Evolutionary conservation across 1,140 invertebrate species (phyloP).

Genomic region (Phortica variegata): DNA sequence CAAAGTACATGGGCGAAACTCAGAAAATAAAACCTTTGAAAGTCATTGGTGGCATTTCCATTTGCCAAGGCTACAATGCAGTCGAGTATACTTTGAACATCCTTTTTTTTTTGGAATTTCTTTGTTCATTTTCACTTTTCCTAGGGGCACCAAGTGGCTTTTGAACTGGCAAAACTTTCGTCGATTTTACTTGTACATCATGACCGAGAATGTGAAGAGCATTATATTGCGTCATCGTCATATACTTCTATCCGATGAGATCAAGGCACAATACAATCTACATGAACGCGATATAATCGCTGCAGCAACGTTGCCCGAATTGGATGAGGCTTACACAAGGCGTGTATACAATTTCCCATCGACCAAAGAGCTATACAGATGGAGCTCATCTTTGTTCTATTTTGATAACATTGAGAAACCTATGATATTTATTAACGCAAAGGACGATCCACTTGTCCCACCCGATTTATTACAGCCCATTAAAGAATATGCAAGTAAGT

Average conservation of each 20-base stretch:
- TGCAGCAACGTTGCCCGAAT: constrained; percentile 79
- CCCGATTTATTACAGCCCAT: constrained; percentile 70
- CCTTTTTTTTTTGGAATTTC: background rate
- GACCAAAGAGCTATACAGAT: constrained; percentile 77
- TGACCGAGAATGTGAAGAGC: constrained; percentile 87
- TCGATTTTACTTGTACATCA: constrained; percentile 85
- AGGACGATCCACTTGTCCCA: constrained; percentile 87
- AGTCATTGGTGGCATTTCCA: constrained; percentile 83
- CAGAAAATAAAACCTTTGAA: constrained; percentile 64
- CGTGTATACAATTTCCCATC: constrained; percentile 75
- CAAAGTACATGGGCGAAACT: constrained; percentile 84
- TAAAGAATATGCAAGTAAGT: constrained; percentile 73
- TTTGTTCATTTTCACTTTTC: background rate
- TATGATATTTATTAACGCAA: constrained; percentile 85
- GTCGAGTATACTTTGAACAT: constrained; percentile 68
- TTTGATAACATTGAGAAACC: constrained; percentile 75
- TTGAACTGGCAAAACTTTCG: constrained; percentile 85
- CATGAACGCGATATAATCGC: constrained; percentile 79
- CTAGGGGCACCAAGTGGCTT: constrained; percentile 74
- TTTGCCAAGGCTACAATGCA: constrained; percentile 90
- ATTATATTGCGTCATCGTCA: constrained; percentile 79
- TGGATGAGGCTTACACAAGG: constrained; percentile 86
- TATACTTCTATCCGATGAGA: constrained; percentile 73
- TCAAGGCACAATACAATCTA: constrained; percentile 68
- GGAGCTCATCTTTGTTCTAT: constrained; percentile 78